Evolutionary conservation across 1,140 invertebrate species (phyloP).

Genomic region (Caenorhabditis elegans): WBcel235 BX284605.5:15595501-15596000

Average conservation of each 20-base stretch:
- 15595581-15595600: no score
- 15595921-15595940: background rate
- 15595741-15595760: constrained; percentile 73
- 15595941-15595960: background rate
- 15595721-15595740: background rate
- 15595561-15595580: no score
- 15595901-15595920: background rate
- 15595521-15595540: constrained; percentile 89
- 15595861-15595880: constrained; percentile 24
- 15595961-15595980: background rate
- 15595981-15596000: background rate
- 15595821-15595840: background rate
- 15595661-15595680: constrained; percentile 38
- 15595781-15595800: constrained; percentile 87
- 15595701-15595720: constrained; percentile 73
- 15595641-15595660: constrained; percentile 77
- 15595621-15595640: constrained; percentile 73
- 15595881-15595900: background rate
- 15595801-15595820: constrained; percentile 81
- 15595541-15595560: constrained; percentile 94
- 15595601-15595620: constrained; percentile 27
- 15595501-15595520: constrained; percentile 84
- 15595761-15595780: constrained; percentile 84
- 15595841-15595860: constrained; percentile 19
- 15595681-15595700: constrained; percentile 72